Base-by-base conservation (phyloP, 2,113 vertebrate genomes). In the Mastomys natalensis region DNA sequence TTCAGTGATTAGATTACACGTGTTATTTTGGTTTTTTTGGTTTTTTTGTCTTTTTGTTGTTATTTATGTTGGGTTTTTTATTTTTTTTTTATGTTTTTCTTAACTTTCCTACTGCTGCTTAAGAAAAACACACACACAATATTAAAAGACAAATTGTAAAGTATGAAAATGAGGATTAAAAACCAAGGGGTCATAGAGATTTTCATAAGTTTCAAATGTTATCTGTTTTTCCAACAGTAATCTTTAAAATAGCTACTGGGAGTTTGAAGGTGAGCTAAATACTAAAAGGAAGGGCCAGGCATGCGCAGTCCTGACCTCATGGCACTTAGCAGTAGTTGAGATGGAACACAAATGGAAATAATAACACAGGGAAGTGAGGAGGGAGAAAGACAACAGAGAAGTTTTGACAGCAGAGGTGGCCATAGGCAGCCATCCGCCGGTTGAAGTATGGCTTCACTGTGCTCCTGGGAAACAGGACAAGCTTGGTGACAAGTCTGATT, bases 21-120 rank as follows among this genome's bases (percentile, higher is more conserved):
- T 89, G 60, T 7, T 77, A 34, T 93, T 90, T 91, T 58, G 34
- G 64, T 68, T 68, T 68, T 29, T 34, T 68, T 68, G 8, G n/a
- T n/a, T 31, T 7, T 60, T 60, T 68, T 68, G 64, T 34, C 26
- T 68, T 68, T 31, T 66, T 58, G 58, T 34, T 68, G 66, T 68
- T 66, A 12, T 34, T 68, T 12, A 12, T 66, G 62, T 34, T 68
- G 66, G 12, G 11, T 13, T 5, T 1, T 31, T 66, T 68, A 29
- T 31, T 66, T 62, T 21, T 29, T 82, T 53, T 53, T 77, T 53
- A 17, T 89, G 29, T 10, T 66, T 80, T 45, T 88, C 62, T 93
- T 93, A 21, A 55, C 34, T 86, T 93, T 84, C 22, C 19, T 60
- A 90, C 77, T 90, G 88, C 55, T 96, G 76, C 12, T 84, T 64